These are phyloP conservation scores for Calypte anna DNA, from an alignment of 2,113 vertebrate species.

Conservation along the genomic window DNA sequence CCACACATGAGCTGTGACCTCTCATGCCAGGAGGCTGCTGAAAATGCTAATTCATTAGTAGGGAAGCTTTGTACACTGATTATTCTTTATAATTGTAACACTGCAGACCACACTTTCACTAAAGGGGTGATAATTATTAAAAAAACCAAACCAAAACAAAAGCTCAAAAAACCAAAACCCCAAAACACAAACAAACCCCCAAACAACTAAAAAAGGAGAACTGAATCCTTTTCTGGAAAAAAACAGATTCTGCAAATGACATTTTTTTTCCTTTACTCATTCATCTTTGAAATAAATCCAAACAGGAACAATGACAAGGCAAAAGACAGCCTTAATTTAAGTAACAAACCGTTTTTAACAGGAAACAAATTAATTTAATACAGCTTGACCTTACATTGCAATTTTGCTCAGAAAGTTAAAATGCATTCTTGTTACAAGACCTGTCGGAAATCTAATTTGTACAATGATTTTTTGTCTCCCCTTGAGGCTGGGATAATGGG, in stretches of 20 bases:
- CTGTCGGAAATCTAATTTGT: background rate
- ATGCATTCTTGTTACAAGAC: background rate
- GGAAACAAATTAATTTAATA: constrained; percentile 23
- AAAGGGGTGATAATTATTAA: background rate
- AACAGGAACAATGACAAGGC: background rate
- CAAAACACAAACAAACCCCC: no score
- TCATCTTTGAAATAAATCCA: constrained; percentile 34
- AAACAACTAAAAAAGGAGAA: background rate
- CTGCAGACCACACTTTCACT: background rate
- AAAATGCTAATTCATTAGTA: background rate
- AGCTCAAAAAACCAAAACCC: no score
- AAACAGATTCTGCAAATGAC: background rate
- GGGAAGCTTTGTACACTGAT: background rate
- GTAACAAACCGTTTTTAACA: background rate
- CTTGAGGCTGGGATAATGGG: background rate
- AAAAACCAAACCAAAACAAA: no score
- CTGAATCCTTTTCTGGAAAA: background rate
- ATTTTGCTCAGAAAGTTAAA: constrained; percentile 10
- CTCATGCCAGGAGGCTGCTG: background rate
- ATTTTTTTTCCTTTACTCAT: background rate
- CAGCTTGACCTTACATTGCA: constrained; percentile 2
- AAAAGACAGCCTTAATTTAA: constrained; percentile 22
- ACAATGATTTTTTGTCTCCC: background rate
- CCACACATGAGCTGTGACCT: background rate
- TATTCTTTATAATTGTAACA: background rate